These are phyloP conservation scores for Drosophila guanche DNA, from an alignment of 1,140 invertebrate species.

Conservation along the genomic window DNA sequence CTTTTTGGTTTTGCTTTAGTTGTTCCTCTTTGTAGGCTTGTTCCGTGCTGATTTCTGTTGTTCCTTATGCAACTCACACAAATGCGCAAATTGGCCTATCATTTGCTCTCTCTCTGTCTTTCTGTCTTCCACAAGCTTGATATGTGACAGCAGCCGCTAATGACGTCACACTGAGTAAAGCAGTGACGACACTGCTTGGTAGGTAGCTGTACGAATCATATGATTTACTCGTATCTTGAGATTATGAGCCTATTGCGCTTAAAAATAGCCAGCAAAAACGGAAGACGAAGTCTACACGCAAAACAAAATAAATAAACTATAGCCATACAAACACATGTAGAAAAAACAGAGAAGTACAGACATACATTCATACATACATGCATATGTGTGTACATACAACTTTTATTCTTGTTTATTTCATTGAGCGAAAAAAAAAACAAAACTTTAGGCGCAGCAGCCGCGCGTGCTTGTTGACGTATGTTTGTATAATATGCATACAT, in stretches of 20 bases:
- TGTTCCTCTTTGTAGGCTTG: slow-evolving; percentile 15
- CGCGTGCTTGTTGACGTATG: slow-evolving; percentile 51
- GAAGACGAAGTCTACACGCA: slow-evolving; percentile 29
- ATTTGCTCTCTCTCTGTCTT: not conserved
- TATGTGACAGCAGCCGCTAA: slow-evolving; percentile 5
- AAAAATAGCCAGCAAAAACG: slow-evolving; percentile 38
- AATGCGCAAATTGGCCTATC: slow-evolving; percentile 58
- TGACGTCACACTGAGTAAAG: slow-evolving; percentile 57
- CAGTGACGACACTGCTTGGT: slow-evolving; percentile 35
- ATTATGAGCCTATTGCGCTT: slow-evolving; percentile 53
- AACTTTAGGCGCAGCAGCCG: slow-evolving; percentile 39
- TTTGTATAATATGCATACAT: slow-evolving; percentile 8
- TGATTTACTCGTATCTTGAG: slow-evolving; percentile 61
- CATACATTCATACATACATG: slow-evolving; percentile 21
- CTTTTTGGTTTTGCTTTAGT: slow-evolving; percentile 29
- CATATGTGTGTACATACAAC: slow-evolving; percentile 28
- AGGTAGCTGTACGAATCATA: slow-evolving; percentile 50
- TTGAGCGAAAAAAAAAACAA: slow-evolving; percentile 14
- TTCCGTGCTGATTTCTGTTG: not conserved
- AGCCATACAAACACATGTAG: slow-evolving; percentile 3
- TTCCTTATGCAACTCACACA: slow-evolving; percentile 58
- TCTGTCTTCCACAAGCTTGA: not conserved
- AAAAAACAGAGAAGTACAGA: not conserved
- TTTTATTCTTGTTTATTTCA: slow-evolving; percentile 50
- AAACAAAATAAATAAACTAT: slow-evolving; percentile 57